Evolutionary conservation across 1,140 invertebrate species (phyloP).

Genomic region (Drosophila neocordata): DNA sequence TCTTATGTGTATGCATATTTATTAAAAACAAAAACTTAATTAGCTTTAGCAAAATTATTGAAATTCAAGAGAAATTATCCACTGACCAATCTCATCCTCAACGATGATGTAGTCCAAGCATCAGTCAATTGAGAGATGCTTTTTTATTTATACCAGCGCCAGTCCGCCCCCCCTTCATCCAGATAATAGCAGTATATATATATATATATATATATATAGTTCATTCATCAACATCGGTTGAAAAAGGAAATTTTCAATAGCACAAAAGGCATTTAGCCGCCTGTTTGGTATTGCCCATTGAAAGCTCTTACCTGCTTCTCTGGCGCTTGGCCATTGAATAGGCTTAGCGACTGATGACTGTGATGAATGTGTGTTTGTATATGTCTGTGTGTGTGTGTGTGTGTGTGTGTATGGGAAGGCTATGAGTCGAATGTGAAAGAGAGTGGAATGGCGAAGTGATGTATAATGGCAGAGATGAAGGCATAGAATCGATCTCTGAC

Average conservation of each 20-base stretch:
- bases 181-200: not conserved
- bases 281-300: constrained; percentile 74
- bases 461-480: not conserved
- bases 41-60: constrained; percentile 43
- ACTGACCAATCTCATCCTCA: constrained; percentile 40
- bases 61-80: constrained; percentile 48
- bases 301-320: constrained; percentile 9
- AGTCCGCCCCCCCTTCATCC: too few species aligned
- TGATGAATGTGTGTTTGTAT: constrained; percentile 15
- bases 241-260: constrained; percentile 61
- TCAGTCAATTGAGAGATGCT: too few species aligned
- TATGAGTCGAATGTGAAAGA: not conserved
- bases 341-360: constrained; percentile 44
- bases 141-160: too few species aligned
- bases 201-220: not conserved
- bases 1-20: not conserved
- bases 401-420: not conserved
- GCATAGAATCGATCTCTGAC: constrained; percentile 8
- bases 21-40: constrained; percentile 43
- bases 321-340: constrained; percentile 53
- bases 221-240: constrained; percentile 45
- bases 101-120: not conserved
- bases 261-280: constrained; percentile 76
- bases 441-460: not conserved
- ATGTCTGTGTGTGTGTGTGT: too few species aligned